Conservation (phyloP, 1,140 invertebrate genomes). For the Drosophila fuyamai region DNA sequence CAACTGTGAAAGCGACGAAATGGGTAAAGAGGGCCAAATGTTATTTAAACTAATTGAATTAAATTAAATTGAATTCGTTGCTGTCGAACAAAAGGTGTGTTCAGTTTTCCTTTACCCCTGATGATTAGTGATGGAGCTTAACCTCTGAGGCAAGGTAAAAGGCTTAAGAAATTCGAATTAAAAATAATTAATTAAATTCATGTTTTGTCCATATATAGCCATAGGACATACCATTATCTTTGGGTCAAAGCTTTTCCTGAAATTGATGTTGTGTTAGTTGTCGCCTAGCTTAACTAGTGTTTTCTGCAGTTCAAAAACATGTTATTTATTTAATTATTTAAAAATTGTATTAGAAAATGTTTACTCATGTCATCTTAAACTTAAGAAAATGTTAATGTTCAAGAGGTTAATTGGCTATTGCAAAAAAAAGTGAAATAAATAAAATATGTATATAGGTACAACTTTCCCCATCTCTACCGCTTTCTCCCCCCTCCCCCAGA, state of each 20-base stretch:
- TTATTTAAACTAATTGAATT: slow-evolving; percentile 81
- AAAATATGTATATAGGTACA: neutral
- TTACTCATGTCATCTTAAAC: too few relatives aligned
- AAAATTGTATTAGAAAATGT: too few relatives aligned
- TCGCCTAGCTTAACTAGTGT: too few relatives aligned
- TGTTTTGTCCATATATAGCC: too few relatives aligned
- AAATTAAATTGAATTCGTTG: slow-evolving; percentile 75
- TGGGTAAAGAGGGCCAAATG: slow-evolving; percentile 39
- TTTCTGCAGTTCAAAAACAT: too few relatives aligned
- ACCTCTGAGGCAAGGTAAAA: neutral
- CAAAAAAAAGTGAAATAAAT: neutral
- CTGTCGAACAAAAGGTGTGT: slow-evolving; percentile 36
- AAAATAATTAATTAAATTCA: neutral
- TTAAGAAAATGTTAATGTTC: too few relatives aligned
- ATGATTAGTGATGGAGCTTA: slow-evolving; percentile 8
- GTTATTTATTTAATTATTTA: too few relatives aligned
- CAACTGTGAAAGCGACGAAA: slow-evolving; percentile 9
- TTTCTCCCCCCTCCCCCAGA: neutral
- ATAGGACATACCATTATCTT: too few relatives aligned
- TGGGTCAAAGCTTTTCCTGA: too few relatives aligned
- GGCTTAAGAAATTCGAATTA: neutral
- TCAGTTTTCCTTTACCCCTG: slow-evolving; percentile 11
- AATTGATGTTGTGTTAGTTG: too few relatives aligned
- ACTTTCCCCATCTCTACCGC: slow-evolving; percentile 3
- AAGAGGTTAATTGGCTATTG: neutral